A percentile compares a stretch with the other conserved stretches of the same genome.
Conservation (phyloP, 2,113 vertebrate genomes). For the Apteryx owenii region DNA sequence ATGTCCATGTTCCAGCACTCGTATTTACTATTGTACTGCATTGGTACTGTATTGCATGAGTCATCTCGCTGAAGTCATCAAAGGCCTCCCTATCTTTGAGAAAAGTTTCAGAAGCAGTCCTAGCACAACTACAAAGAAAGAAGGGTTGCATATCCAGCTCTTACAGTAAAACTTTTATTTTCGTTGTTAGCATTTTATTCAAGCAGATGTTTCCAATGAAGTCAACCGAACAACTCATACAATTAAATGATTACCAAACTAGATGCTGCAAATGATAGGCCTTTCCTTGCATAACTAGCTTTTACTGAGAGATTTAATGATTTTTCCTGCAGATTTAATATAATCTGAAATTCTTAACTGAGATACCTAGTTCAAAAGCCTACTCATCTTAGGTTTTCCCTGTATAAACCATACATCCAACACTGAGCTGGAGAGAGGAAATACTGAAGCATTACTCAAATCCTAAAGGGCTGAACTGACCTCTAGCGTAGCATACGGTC, state of each 20-base stretch:
- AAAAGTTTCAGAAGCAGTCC: background rate
- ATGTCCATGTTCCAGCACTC: background rate
- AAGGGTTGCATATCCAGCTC: background rate
- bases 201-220: background rate
- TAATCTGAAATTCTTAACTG: background rate
- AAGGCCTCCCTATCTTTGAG: background rate
- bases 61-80: background rate
- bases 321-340: background rate
- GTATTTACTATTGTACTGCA: background rate
- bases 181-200: background rate
- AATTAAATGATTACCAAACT: background rate
- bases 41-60: background rate
- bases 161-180: background rate
- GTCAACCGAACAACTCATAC: background rate
- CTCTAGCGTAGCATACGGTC: background rate
- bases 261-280: background rate
- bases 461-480: background rate
- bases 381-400: background rate
- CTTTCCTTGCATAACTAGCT: background rate
- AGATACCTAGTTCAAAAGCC: background rate
- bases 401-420: rapidly evolving
- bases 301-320: background rate
- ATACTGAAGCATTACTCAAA: background rate
- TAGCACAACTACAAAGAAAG: background rate
- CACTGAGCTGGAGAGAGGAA: background rate